Conservation (phyloP, 2,797 vertebrate genomes). For the Delichon dasypus region DNA sequence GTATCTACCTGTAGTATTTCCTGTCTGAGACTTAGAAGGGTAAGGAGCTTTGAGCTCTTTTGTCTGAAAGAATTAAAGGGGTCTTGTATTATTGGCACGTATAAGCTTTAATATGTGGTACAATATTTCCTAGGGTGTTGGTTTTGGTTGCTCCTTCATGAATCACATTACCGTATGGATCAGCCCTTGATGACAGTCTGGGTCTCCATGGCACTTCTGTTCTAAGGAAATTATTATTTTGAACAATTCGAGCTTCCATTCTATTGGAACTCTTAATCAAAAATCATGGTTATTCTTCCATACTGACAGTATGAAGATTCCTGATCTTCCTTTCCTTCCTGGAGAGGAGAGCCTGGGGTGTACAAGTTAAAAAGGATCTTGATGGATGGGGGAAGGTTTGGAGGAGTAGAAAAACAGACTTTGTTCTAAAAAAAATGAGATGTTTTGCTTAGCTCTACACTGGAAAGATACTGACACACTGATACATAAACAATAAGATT, state of each 20-base stretch:
- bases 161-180: not conserved
- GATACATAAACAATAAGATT: not conserved
- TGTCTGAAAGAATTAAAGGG: not conserved
- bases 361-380: not conserved
- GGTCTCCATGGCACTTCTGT: not conserved
- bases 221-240: not conserved
- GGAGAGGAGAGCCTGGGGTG: not conserved
- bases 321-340: not conserved
- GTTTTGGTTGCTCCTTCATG: not conserved
- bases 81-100: not conserved
- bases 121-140: not conserved
- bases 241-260: not conserved
- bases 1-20: not conserved
- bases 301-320: not conserved
- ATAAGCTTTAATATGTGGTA: not conserved
- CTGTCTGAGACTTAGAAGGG: not conserved
- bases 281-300: not conserved
- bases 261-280: not conserved
- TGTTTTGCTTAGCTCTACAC: not conserved
- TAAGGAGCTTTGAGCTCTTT: not conserved
- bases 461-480: not conserved
- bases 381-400: not conserved
- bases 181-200: not conserved
- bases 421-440: not conserved
- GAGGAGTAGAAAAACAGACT: not conserved